These are phyloP conservation scores for Butorides virescens DNA, from an alignment of 2,113 vertebrate genomes.

Conservation along the genomic window DNA sequence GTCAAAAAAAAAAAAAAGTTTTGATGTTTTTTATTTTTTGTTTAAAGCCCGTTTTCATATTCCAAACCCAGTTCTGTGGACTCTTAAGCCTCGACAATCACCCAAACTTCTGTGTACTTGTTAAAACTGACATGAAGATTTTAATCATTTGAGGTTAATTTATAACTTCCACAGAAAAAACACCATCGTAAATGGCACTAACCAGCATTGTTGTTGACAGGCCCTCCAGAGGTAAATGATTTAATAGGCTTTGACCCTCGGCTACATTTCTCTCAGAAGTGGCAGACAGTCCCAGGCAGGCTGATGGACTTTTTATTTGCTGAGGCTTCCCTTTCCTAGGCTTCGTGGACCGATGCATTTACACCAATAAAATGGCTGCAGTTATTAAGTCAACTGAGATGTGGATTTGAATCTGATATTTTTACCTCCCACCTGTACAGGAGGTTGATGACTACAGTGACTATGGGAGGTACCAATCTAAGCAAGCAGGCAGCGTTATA, in stretches of 20 bases:
- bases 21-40: not conserved
- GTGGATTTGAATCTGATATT: not conserved
- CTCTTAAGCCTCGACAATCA: not conserved
- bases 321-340: not conserved
- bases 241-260: not conserved
- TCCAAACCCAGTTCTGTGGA: not conserved
- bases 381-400: not conserved
- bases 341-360: not conserved
- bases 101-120: not conserved
- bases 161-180: not conserved
- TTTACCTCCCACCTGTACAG: not conserved
- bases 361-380: not conserved
- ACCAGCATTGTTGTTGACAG: not conserved
- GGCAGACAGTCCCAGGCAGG: not conserved
- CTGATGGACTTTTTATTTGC: not conserved
- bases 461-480: not conserved
- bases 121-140: not conserved
- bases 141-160: not conserved
- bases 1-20: not conserved
- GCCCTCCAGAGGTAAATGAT: not conserved
- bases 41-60: not conserved
- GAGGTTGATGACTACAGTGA: not conserved
- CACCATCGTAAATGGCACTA: not conserved
- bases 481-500: accelerated
- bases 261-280: not conserved